phyloP scores from a whole-genome alignment of 2,888 invertebrate species.

The Melieria picta region DNA sequence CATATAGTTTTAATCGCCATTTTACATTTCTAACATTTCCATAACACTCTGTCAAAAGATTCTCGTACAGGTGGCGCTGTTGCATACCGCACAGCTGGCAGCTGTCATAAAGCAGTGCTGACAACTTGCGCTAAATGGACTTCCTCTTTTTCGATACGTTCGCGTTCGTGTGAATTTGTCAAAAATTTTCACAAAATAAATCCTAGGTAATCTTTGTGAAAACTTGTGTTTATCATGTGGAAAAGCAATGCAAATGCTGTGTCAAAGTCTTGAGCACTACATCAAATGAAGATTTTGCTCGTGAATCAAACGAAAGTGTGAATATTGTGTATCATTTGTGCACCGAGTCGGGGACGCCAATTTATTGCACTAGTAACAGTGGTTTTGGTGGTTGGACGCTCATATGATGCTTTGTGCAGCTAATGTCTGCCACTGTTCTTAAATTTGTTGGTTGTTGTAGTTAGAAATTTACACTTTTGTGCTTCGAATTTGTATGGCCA shows the following conservation, averaged over 20 bases:
- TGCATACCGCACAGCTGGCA: neutral
- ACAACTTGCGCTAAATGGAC: slow-evolving; percentile 56
- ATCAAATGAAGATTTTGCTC: slow-evolving; percentile 14
- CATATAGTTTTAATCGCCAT: too few relatives aligned
- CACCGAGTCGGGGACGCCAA: too few relatives aligned
- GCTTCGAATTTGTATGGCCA: too few relatives aligned
- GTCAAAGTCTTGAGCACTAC: slow-evolving; percentile 15
- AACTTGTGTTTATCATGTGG: slow-evolving; percentile 41
- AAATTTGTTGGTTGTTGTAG: too few relatives aligned
- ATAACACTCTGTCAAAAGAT: too few relatives aligned
- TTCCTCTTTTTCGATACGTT: slow-evolving; percentile 67
- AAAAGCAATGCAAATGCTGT: slow-evolving; percentile 43
- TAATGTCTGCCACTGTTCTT: too few relatives aligned
- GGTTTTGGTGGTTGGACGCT: too few relatives aligned
- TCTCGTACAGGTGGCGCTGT: too few relatives aligned
- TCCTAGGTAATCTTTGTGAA: slow-evolving; percentile 65
- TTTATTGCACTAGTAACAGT: too few relatives aligned
- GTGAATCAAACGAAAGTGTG: slow-evolving; percentile 40
- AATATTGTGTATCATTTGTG: slow-evolving; percentile 34
- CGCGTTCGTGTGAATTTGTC: slow-evolving; percentile 65
- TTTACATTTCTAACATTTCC: too few relatives aligned
- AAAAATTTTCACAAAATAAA: slow-evolving; percentile 64
- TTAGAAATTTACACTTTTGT: too few relatives aligned
- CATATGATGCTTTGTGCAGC: too few relatives aligned
- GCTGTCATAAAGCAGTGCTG: slow-evolving; percentile 47